Evolutionary conservation across 2,888 invertebrate species (phyloP), one percentile per base, ranked within the genome.

Genomic region (Noctua janthina): DNA sequence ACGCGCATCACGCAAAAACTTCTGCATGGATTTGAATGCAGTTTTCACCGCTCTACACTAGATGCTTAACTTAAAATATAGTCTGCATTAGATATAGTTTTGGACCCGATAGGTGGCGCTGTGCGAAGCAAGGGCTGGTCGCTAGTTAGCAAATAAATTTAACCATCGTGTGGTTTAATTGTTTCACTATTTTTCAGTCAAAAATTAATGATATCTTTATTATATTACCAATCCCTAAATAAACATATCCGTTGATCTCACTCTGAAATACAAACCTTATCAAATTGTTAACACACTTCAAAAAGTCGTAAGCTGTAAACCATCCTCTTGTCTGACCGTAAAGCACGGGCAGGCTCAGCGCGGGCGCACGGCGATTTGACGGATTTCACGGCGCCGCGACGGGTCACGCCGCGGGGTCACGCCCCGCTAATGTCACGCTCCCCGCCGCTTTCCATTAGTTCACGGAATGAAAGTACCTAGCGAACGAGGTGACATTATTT

Each of bases 341-440:
- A 92, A 91, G 91, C 93, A 93, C 93, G 88, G 92, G 83, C 86
- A 86, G 79, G 90, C 79, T 88, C 79, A 86, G 94, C 95, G 95
- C 95, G 94, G 93, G 95, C 95, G 95, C 96, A 97, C 96, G 96
- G 96, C 96, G 96, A 97, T 97, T 97, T 96, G 96, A 95, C 96
- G 95, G 94, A 94, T 96, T 95, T 95, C 96, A 96, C 95, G 96
- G 94, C 92, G 92, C 92, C 89, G 88, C 91, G 92, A 88, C 94
- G 92, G 96, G 95, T 95, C 96, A 95, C 95, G 96, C 91, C 91
- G 92, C 91, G 93, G 89, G 96, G 96, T 96, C 96, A 96, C 96
- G 96, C 93, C 94, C 91, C 93, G 93, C 92, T 95, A 93, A 94
- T 95, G 96, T 96, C 96, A 95, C 96, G 95, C 93, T 88, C 83